Percentiles rank a stretch among this genome's conserved stretches.
Conservation (phyloP, 2,113 vertebrate species). For the Dicrurus megarhynchus region DNA sequence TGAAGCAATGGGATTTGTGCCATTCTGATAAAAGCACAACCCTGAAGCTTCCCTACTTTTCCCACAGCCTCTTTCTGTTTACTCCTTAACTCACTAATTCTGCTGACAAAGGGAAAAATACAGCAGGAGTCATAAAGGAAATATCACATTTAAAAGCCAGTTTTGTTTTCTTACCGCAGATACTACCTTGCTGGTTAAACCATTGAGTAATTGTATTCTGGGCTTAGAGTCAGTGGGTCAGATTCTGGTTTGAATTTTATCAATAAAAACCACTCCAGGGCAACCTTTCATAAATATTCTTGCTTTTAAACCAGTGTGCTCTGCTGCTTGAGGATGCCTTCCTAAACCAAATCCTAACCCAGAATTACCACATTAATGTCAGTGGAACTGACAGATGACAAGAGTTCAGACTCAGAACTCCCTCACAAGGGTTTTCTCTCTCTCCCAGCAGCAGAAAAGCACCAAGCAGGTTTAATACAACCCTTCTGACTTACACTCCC, state of each 20-base stretch:
- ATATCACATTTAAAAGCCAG: background rate
- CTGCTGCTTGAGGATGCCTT: background rate
- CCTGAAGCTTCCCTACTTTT: background rate
- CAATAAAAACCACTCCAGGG: background rate
- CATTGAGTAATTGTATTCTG: background rate
- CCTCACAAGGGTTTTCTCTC: background rate
- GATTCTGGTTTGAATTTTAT: background rate
- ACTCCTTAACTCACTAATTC: background rate
- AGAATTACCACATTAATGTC: constrained; percentile 5
- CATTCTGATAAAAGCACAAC: background rate
- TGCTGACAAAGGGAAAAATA: background rate
- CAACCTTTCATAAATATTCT: background rate
- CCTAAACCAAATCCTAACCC: constrained; percentile 6
- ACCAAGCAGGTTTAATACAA: background rate
- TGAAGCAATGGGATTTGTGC: background rate
- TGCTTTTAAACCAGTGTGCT: background rate
- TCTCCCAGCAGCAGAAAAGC: background rate
- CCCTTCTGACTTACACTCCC: background rate
- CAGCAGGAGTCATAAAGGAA: background rate
- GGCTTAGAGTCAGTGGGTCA: background rate
- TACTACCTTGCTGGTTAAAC: background rate
- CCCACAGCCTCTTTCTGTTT: background rate
- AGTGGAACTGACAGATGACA: constrained; percentile 13
- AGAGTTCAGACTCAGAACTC: background rate
- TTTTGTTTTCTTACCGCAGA: background rate